Evolutionary conservation across 2,888 invertebrate genomes (phyloP).

Genomic region (Nephrotoma flavescens): DNA sequence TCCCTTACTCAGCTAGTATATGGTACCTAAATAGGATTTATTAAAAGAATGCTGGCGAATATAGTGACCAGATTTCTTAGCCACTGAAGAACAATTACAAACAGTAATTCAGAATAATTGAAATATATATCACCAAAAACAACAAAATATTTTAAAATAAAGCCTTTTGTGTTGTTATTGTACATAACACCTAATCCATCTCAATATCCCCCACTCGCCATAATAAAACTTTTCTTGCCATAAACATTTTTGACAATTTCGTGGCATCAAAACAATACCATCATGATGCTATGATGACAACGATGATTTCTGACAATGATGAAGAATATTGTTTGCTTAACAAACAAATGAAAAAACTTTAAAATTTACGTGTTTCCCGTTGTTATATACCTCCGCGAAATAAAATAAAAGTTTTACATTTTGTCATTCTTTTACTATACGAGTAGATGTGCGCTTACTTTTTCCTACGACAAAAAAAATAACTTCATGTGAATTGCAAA

Average conservation of each 20-base stretch:
- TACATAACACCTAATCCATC: neutral
- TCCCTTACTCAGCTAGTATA: no score
- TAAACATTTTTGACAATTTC: neutral
- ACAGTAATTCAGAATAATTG: neutral
- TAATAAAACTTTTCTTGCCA: neutral
- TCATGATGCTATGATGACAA: neutral
- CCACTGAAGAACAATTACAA: neutral
- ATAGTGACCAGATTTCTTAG: no score
- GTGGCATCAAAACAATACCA: neutral
- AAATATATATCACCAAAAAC: no score
- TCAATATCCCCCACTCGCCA: neutral
- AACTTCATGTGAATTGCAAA: neutral
- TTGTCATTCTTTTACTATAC: neutral
- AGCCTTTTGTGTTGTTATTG: neutral
- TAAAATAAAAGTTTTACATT: neutral
- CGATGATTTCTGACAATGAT: neutral
- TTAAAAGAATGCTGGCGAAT: no score
- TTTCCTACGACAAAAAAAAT: neutral
- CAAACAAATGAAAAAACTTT: neutral
- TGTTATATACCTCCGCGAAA: neutral
- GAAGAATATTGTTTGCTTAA: neutral
- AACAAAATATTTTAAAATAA: neutral
- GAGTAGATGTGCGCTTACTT: neutral
- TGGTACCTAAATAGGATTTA: no score
- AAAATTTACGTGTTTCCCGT: neutral